These are phyloP conservation scores for Luperina testacea DNA, from an alignment of 2,888 invertebrate genomes.

Conservation along the genomic window DNA sequence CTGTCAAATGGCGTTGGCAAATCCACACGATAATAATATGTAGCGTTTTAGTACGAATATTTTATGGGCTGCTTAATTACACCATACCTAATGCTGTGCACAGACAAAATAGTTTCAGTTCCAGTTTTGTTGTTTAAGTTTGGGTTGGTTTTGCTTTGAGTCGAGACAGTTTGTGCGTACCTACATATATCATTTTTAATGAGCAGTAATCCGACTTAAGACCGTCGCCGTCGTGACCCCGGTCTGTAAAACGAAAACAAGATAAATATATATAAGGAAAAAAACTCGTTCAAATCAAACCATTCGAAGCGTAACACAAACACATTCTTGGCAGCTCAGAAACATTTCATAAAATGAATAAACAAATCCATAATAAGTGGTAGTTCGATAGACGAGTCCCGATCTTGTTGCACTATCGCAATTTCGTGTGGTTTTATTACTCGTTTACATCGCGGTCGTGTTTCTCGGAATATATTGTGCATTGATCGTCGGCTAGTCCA, in stretches of 20 bases:
- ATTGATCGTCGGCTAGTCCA: conserved; percentile 7
- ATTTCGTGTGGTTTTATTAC: conserved; percentile 11
- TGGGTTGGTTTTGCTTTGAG: neutral
- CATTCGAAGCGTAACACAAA: neutral
- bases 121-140: neutral
- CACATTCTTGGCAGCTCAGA: neutral
- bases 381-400: neutral
- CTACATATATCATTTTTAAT: neutral
- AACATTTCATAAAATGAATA: conserved; percentile 7
- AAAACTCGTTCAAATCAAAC: neutral
- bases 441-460: neutral
- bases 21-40: conserved; percentile 2
- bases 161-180: neutral
- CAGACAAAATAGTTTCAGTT: neutral
- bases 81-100: neutral
- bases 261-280: no score
- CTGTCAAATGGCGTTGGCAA: conserved; percentile 28
- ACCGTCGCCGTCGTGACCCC: neutral
- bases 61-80: neutral
- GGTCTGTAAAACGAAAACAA: neutral
- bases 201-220: neutral
- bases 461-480: conserved; percentile 5
- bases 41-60: neutral
- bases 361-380: conserved; percentile 12
- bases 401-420: neutral